phyloP scores from a whole-genome alignment of 2,797 vertebrate genomes.

The Chaunax sp. region DNA sequence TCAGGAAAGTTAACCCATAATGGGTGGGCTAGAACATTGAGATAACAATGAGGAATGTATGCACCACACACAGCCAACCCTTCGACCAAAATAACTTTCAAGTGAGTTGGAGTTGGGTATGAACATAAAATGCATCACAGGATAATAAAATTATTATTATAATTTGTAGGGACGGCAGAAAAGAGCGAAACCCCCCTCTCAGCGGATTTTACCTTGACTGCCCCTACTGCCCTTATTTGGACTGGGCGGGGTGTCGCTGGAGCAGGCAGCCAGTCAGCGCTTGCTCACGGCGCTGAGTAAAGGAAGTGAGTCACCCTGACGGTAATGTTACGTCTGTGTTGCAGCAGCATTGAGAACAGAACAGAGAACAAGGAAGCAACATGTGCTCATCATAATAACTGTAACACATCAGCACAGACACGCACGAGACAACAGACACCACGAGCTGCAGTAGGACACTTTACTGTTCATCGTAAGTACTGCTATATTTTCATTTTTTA shows the following conservation, averaged over 20 bases:
- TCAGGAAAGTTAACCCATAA: too few relatives aligned
- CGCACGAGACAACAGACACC: background rate
- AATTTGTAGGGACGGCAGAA: background rate
- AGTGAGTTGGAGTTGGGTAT: too few relatives aligned
- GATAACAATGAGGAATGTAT: too few relatives aligned
- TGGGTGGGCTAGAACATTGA: too few relatives aligned
- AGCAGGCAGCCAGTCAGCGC: constrained; percentile 19
- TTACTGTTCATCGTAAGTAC: constrained; percentile 48
- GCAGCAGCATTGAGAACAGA: constrained; percentile 30
- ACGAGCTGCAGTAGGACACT: background rate
- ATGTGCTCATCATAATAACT: constrained; percentile 69
- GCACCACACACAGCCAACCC: too few relatives aligned
- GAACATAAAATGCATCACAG: too few relatives aligned
- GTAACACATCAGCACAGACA: constrained; percentile 27
- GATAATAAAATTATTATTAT: background rate
- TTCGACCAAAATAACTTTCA: too few relatives aligned
- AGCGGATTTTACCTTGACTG: constrained; percentile 36
- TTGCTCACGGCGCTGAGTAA: constrained; percentile 36
- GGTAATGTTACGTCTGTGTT: constrained; percentile 70
- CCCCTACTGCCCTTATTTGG: constrained; percentile 79
- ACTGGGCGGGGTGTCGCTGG: constrained; percentile 32
- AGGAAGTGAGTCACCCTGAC: constrained; percentile 86
- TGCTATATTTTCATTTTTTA: too few relatives aligned
- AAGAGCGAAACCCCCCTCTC: constrained; percentile 4
- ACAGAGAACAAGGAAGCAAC: constrained; percentile 78